Evolutionary conservation across 2,888 invertebrate genomes (phyloP), one percentile per base, ranked within the genome.

Genomic region (Polymixis lichenea): DNA sequence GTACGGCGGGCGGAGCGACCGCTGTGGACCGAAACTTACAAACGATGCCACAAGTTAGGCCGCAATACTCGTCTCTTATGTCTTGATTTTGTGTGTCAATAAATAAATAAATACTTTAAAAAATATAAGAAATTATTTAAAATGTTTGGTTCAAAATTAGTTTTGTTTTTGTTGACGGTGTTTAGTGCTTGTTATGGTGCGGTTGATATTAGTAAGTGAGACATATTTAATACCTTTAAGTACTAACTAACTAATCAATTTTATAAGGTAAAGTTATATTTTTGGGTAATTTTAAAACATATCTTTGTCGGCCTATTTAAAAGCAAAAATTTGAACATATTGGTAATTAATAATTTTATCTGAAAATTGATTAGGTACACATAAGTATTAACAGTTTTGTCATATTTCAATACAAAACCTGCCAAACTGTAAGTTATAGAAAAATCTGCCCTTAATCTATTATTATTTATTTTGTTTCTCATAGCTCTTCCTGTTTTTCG

Each of bases 161-260:
- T 89, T 78, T 80, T 90, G 78, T 86, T 90, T 77, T 79, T 94
- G 17, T 80, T 90, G 25, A 72, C 86, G 55, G 75, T 91, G 81
- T 79, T 92, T 28, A 88, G 86, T 79, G 81, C 69, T 72, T 90
- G 91, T 78, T 87, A 89, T 80, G 93, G 93, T 82, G 88, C 90
- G 43, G 78, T 92, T 71, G 93, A 95, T 84, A 88, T 95, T 56
- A 92, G 95, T 95, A 89, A 93, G 95, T 92, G 49, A 53, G 17
- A 38, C 15, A 51, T 51, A 43, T 49, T 32, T 67, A 32, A 11
- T 32, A n/a, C n/a, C n/a, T 53, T 28, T 22, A 51, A 17, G n/a
- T 15, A 22, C 15, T 13, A 65, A 51, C 22, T 17, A n/a, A n/a
- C n/a, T n/a, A n/a, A n/a, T n/a, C n/a, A n/a, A 22, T 32, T 22